Conservation (phyloP, 2,113 vertebrate species). For the Poecile atricapillus region DNA sequence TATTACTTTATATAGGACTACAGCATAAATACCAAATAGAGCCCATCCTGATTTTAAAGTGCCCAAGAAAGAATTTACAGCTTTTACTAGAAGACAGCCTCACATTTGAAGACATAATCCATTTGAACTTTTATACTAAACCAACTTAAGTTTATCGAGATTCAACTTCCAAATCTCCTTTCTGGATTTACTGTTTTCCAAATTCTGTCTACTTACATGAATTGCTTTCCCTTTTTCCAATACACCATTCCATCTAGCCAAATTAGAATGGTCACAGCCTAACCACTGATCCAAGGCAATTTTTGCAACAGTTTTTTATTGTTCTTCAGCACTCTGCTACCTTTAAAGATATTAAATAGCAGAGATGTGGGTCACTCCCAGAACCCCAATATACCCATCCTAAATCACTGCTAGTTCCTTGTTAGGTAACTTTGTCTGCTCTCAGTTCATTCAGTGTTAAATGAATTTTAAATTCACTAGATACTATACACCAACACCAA, state of each 20-base stretch:
- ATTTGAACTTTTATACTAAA: neutral
- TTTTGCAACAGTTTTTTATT: neutral
- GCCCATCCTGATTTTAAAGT: neutral
- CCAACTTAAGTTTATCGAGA: neutral
- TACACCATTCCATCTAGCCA: neutral
- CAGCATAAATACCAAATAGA: neutral
- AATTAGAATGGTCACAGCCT: neutral
- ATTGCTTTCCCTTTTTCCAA: neutral
- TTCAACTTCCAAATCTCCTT: neutral
- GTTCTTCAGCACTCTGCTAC: neutral
- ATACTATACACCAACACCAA: neutral
- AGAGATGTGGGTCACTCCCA: neutral
- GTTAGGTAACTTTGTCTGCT: neutral
- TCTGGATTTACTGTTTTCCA: neutral
- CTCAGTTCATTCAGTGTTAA: neutral
- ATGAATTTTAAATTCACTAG: neutral
- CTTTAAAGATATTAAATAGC: neutral
- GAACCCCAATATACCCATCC: neutral
- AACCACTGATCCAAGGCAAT: neutral
- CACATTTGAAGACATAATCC: neutral
- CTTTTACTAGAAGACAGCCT: neutral
- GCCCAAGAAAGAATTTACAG: neutral
- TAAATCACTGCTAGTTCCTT: neutral
- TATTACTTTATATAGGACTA: neutral
- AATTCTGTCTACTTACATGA: neutral